Conservation (phyloP, 1,140 invertebrate species). For the Drosophila equinoxialis region DNA sequence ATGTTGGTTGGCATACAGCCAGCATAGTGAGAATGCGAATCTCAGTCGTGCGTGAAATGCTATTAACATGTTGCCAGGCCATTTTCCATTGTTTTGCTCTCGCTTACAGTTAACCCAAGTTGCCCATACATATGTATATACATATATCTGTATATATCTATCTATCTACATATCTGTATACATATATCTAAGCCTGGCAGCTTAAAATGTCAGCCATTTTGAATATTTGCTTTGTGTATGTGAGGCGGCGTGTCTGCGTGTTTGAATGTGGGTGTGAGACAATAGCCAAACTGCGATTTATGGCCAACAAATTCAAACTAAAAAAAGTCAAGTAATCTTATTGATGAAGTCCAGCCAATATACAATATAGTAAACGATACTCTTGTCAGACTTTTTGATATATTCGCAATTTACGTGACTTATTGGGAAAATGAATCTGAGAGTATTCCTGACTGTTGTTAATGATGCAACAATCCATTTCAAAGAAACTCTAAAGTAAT, state of each 20-base stretch:
- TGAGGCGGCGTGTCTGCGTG: constrained; percentile 2
- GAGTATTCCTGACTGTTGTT: not conserved
- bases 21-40: constrained; percentile 47
- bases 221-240: constrained; percentile 68
- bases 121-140: constrained; percentile 10
- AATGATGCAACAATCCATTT: constrained; percentile 1
- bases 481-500: not conserved
- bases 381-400: constrained; percentile 20
- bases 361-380: constrained; percentile 24
- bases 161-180: constrained; percentile 13
- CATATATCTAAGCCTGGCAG: constrained; percentile 20
- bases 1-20: constrained; percentile 39
- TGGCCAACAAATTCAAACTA: constrained; percentile 11
- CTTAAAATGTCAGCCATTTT: constrained; percentile 74
- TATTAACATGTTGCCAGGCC: constrained; percentile 74
- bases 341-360: constrained; percentile 37
- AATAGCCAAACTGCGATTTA: constrained; percentile 41
- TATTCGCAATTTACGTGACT: constrained; percentile 34
- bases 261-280: constrained; percentile 14
- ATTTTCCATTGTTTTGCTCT: constrained; percentile 59
- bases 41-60: constrained; percentile 72
- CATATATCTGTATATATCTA: constrained; percentile 17
- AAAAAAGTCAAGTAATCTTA: not conserved
- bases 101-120: constrained; percentile 25
- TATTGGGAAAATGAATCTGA: not conserved